Percentiles rank a stretch among this genome's conserved stretches.
Evolutionary conservation across 30 jellyfish, hydroid and myxozoan genomes (phyloP).

Genomic region (Nemopilema nomurai): DNA sequence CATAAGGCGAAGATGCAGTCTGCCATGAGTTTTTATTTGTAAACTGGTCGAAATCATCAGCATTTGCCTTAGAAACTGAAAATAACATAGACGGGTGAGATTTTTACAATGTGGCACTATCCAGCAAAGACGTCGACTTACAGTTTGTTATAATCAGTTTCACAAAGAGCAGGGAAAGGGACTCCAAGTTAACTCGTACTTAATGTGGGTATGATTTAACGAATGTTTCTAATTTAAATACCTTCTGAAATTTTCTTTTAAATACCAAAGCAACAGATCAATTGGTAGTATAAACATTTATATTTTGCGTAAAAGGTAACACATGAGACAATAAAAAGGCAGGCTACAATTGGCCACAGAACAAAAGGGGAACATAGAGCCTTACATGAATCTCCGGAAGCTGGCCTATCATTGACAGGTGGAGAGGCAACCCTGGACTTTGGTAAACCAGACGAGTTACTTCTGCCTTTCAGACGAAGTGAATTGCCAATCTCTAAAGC

Average conservation of each 20-base stretch:
- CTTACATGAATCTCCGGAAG: constrained; percentile 65
- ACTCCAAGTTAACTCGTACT: too few relatives aligned
- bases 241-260: too few relatives aligned
- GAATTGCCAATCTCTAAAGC: constrained; percentile 20
- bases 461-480: constrained; percentile 2
- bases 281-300: too few relatives aligned
- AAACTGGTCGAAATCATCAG: neutral
- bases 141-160: too few relatives aligned
- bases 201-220: too few relatives aligned
- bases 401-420: constrained; percentile 40
- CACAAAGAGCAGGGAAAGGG: too few relatives aligned
- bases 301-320: too few relatives aligned
- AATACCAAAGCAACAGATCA: too few relatives aligned
- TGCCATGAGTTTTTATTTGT: constrained; percentile 41
- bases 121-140: too few relatives aligned
- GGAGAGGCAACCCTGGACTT: constrained; percentile 43
- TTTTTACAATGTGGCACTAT: neutral
- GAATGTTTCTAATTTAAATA: too few relatives aligned
- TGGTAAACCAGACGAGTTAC: constrained; percentile 51
- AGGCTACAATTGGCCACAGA: too few relatives aligned
- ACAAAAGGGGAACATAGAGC: neutral
- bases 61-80: neutral
- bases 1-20: constrained; percentile 1
- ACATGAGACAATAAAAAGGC: too few relatives aligned
- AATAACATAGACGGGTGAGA: neutral